Evolutionary conservation across 2,797 vertebrate genomes (phyloP), one percentile per base, ranked within the genome.

Genomic region (Myiotriccus ornatus): DNA sequence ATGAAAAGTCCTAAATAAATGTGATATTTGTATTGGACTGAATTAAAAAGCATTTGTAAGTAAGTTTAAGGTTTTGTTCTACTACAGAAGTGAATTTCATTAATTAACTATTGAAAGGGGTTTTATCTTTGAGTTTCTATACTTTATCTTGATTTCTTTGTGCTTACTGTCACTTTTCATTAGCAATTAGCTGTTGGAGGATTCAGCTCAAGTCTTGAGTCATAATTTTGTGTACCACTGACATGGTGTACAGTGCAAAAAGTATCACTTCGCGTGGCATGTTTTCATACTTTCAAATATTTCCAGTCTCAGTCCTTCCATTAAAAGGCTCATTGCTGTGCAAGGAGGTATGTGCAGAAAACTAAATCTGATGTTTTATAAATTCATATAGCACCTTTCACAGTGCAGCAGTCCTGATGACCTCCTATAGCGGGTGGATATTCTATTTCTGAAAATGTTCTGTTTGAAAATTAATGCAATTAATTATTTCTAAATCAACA

Each of bases 351-450:
- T 24, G 8, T 86, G 25, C 37, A 76, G n/a, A 68, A 92, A 65
- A 79, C 20, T 71, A 73, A 75, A 79, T 7, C 25, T 69, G 30
- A 15, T 10, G 3, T 14, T 43, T 84, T 84, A 47, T 65, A 59
- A 65, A 65, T 76, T 76, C 10, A 24, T 70, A 14, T 9, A 52
- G 14, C n/a, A 41, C 21, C 18, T 90, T 65, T 84, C 37, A 41
- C 18, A 35, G 2, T 52, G 32, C 41, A 49, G 39, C 49, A 44
- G 21, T 50, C 37, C 9, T 63, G 28, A 35, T 50, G 52, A 22
- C 18, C 13, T 67, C 18, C 55, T 67, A 2, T 6, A 59, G 28
- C 0, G 1, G 44, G 10, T 63, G 18, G 14, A 7, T 44, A 37
- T 52, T 82, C 37, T 78, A 3, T 2, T 44, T 94, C 84, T 67